These are phyloP conservation scores for Ophioninae sp. DNA, from an alignment of 2,888 invertebrate species.

Conservation along the genomic window DNA sequence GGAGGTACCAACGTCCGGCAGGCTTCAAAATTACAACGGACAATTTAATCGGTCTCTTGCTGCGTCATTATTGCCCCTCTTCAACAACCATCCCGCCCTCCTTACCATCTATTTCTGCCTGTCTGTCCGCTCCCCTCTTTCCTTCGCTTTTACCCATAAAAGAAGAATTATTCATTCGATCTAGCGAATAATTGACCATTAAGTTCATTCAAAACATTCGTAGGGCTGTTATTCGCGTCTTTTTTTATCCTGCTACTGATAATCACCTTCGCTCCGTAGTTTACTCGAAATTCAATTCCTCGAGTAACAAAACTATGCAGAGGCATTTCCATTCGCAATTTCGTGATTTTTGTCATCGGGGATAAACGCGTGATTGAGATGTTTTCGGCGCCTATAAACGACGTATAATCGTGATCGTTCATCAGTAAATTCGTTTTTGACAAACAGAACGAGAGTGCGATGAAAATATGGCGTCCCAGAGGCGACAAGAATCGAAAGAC, in stretches of 20 bases:
- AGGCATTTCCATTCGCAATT: not conserved
- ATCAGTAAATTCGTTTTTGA: not conserved
- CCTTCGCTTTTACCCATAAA: conserved; percentile 19
- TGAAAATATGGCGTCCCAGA: not conserved
- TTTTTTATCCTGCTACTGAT: conserved; percentile 1
- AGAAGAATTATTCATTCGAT: conserved; percentile 52
- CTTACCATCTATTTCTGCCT: not conserved
- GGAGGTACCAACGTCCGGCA: conserved; percentile 26
- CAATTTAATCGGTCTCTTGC: conserved; percentile 62
- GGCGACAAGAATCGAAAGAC: not conserved
- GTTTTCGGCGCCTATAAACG: not conserved
- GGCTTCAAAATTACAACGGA: conserved; percentile 56
- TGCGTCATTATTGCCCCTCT: conserved; percentile 49
- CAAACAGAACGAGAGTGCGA: not conserved
- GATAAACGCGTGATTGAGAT: not conserved
- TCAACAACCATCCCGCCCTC: not conserved
- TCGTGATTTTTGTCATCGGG: not conserved
- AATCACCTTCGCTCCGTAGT: not conserved
- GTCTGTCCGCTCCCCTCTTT: not conserved
- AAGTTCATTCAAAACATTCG: conserved; percentile 45
- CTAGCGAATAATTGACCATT: conserved; percentile 40
- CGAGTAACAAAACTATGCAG: not conserved
- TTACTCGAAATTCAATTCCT: conserved; percentile 5
- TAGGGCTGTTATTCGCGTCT: not conserved
- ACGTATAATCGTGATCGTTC: not conserved